Evolutionary conservation across 2,888 invertebrate genomes (phyloP), one percentile per base, ranked within the genome.

Genomic region (Allacma fusca): DNA sequence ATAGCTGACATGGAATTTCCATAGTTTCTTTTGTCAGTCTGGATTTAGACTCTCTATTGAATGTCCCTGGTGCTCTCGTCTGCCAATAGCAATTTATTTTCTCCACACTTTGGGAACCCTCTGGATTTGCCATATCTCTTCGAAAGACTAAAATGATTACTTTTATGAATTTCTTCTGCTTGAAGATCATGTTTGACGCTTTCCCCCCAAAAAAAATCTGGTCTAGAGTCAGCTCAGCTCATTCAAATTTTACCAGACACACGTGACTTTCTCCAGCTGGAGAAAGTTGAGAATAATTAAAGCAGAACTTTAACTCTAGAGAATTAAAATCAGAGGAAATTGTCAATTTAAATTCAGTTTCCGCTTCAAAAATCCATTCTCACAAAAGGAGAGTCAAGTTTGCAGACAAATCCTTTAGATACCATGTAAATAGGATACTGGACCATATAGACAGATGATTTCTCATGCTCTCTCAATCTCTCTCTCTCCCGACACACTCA

Each of bases 311-410:
- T 50, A 16, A n/a, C n/a, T n/a, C n/a, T n/a, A n/a, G n/a, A n/a
- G n/a, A 50, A 50, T 12, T 5, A 12, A 16, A 16, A 50, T 50
- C 13, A 13, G 40, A 40, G 24, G 28, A 70, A 70, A 70, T 26
- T 50, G 70, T 50, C 50, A 70, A 50, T 50, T 50, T 50, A 70
- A 44, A 70, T 70, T 70, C 50, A 70, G 50, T 26, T 50, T 70
- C 44, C 50, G 40, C 50, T n/a, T 12, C 26, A 24, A 70, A 50
- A 50, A 70, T 69, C 50, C 28, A 26, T 40, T 50, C 50, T 50
- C 69, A 28, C 50, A 70, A 40, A 40, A 69, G 50, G 26, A 50
- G 50, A 44, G 50, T 70, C 44, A 70, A 28, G 50, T 44, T 28
- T 21, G 62, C 21, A 13, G 62, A 62, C 62, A 62, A 23, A 62